These are phyloP conservation scores for Saimiri boliviensis DNA, from an alignment of 2,113 vertebrate genomes.

Conservation along the genomic window DNA sequence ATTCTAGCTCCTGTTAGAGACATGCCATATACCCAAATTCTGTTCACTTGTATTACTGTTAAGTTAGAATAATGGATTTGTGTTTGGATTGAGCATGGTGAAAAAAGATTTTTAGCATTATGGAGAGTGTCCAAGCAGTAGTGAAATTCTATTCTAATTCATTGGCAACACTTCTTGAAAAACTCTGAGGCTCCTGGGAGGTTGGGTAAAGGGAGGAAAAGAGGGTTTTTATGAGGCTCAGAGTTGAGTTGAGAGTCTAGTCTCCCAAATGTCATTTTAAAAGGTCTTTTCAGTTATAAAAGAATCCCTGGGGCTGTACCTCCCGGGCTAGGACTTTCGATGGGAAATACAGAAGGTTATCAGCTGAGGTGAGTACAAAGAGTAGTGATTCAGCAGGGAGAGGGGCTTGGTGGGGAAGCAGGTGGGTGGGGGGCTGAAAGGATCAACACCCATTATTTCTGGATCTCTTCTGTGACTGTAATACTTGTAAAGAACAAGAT, in stretches of 20 bases:
- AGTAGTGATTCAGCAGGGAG: not conserved
- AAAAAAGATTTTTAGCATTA: not conserved
- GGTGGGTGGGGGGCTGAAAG: not conserved
- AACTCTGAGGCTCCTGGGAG: not conserved
- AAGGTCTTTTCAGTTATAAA: not conserved
- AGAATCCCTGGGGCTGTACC: not conserved
- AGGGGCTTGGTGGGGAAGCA: not conserved
- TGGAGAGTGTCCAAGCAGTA: not conserved
- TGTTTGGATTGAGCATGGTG: not conserved
- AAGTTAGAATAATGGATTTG: not conserved
- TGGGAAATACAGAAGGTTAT: not conserved
- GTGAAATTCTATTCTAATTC: not conserved
- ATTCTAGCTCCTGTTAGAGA: not conserved
- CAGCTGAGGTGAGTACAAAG: not conserved
- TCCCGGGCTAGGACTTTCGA: not conserved
- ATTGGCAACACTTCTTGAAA: not conserved
- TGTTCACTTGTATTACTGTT: not conserved
- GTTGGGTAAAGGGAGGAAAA: not conserved
- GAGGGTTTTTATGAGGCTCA: not conserved
- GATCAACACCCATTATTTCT: not conserved
- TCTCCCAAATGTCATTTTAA: not conserved
- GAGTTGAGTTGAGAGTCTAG: not conserved
- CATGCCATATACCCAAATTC: too few relatives aligned
- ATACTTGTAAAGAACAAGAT: slow-evolving; percentile 42
- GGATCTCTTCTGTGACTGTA: not conserved